Evolutionary conservation across 2,797 vertebrate genomes (phyloP).

Genomic region (Epinephelus awoara): DNA sequence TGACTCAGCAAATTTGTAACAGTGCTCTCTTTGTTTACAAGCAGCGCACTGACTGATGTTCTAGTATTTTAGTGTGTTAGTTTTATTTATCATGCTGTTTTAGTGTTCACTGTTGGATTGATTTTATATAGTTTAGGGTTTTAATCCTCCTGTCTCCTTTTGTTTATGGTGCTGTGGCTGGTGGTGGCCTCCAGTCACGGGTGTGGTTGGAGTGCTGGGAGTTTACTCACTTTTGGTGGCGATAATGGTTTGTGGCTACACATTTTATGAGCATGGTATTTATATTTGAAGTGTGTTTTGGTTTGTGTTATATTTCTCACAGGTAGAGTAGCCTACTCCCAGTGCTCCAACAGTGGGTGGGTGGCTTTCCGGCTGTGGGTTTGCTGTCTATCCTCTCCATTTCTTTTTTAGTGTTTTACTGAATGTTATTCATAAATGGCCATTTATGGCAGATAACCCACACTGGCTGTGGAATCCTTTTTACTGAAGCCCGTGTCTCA

Average conservation of each 20-base stretch:
- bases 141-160: background rate
- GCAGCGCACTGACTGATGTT: background rate
- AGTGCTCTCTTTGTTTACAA: background rate
- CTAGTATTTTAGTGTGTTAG: background rate
- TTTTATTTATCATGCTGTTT: background rate
- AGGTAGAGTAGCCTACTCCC: background rate
- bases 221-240: too few relatives aligned
- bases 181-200: background rate
- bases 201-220: background rate
- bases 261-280: background rate
- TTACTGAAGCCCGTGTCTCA: background rate
- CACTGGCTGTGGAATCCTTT: background rate
- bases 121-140: background rate
- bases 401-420: too few relatives aligned
- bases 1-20: background rate
- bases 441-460: background rate
- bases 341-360: background rate
- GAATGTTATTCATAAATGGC: too few relatives aligned
- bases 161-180: background rate
- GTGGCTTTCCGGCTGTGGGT: background rate
- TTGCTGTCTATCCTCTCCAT: background rate
- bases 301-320: background rate
- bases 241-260: background rate
- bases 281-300: background rate
- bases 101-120: background rate